A percentile compares a stretch with the other conserved stretches of the same genome.
phyloP scores from a whole-genome alignment of 1,140 invertebrate genomes.

The Aphelenchoides fujianensis region DNA sequence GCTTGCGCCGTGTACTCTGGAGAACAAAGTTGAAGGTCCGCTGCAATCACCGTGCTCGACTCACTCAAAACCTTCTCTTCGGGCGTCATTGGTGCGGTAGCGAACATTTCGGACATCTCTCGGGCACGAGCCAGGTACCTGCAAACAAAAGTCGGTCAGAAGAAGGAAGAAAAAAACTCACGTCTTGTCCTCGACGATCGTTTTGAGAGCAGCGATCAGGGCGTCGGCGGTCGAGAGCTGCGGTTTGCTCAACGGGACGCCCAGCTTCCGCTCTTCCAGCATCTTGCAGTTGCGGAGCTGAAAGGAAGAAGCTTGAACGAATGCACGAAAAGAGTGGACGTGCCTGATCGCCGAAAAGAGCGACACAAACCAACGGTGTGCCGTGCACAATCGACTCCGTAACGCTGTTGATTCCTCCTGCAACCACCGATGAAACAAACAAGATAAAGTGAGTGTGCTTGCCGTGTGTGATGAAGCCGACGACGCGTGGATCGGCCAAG shows the following conservation, averaged over 20 bases:
- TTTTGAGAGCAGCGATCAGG: not conserved
- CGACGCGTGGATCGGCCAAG: not conserved
- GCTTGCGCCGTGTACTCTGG: not conserved
- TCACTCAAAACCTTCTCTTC: not conserved
- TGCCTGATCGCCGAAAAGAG: conserved; percentile 16
- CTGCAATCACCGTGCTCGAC: not conserved
- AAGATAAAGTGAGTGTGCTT: too few relatives aligned
- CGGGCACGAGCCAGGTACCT: conserved; percentile 26
- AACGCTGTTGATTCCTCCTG: conserved; percentile 13
- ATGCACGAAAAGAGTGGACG: too few relatives aligned
- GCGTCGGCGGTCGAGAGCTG: not conserved
- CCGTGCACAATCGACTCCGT: not conserved
- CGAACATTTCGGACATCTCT: conserved; percentile 17
- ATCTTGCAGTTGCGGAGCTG: conserved; percentile 16
- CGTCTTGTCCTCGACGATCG: not conserved
- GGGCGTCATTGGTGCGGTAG: too few relatives aligned
- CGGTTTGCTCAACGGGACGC: not conserved
- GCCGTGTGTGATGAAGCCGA: not conserved
- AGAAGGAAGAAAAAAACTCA: not conserved
- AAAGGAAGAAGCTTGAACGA: too few relatives aligned
- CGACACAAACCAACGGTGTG: not conserved
- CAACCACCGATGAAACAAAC: too few relatives aligned
- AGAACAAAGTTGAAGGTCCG: not conserved
- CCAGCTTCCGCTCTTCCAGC: not conserved
- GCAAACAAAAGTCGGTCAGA: too few relatives aligned